phyloP scores from a whole-genome alignment of 1,140 invertebrate species.

The Heterodera carotae region DNA sequence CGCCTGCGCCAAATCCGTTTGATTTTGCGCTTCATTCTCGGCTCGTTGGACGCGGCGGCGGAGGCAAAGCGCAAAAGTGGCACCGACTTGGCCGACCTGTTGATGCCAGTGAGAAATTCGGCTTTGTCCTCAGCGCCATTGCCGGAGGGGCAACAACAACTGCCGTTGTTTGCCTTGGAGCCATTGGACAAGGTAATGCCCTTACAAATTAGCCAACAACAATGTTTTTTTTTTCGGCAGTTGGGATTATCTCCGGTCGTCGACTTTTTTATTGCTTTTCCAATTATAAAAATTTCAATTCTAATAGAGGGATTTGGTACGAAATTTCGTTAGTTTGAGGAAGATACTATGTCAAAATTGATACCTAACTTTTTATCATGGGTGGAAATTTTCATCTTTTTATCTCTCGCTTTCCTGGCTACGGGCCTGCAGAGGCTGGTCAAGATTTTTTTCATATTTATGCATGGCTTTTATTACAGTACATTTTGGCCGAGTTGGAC shows the following conservation, averaged over 20 bases:
- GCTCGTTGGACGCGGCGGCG: slow-evolving; percentile 40
- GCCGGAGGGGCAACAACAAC: background rate
- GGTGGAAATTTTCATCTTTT: background rate
- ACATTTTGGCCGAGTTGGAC: slow-evolving; percentile 46
- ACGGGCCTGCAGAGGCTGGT: too few relatives aligned
- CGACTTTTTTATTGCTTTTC: too few relatives aligned
- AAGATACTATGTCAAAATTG: too few relatives aligned
- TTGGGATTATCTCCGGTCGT: too few relatives aligned
- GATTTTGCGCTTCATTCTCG: slow-evolving; percentile 58
- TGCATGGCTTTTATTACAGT: slow-evolving; percentile 49
- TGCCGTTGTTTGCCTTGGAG: background rate
- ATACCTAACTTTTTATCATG: too few relatives aligned
- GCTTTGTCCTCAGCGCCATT: background rate
- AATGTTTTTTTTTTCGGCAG: too few relatives aligned
- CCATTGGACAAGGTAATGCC: slow-evolving; percentile 20
- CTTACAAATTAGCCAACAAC: too few relatives aligned
- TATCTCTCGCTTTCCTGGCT: too few relatives aligned
- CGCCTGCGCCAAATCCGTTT: slow-evolving; percentile 50
- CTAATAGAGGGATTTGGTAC: too few relatives aligned
- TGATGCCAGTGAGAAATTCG: background rate
- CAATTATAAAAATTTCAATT: too few relatives aligned
- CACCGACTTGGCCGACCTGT: background rate
- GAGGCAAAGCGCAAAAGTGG: slow-evolving; percentile 8
- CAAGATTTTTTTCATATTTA: too few relatives aligned
- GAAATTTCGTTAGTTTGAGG: too few relatives aligned